Base-by-base conservation (phyloP, 2,888 invertebrate genomes). In the Polymixis flavicincta region DNA sequence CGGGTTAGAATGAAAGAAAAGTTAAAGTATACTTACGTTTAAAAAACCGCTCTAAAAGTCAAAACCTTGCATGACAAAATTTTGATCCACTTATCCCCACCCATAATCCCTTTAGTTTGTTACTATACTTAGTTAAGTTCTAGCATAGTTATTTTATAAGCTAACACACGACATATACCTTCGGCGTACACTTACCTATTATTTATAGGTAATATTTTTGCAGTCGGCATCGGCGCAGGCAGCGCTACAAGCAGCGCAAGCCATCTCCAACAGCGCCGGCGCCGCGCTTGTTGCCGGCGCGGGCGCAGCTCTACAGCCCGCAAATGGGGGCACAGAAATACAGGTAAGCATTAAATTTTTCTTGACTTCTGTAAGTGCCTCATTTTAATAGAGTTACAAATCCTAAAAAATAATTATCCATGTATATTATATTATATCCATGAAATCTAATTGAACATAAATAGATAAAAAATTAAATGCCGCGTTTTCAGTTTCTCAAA, bases 211-310 rank as follows among this genome's bases (percentile, higher is more conserved):
- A 83, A 83, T 83, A 89, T 94, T 93, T 90, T 97, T 97, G 86
- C 97, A 98, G 98, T 98, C 98, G 93, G 97, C 98, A 89, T 98
- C 98, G 89, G 98, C 98, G 90, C 98, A 98, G 94, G 98, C 98
- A 80, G 98, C 98, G 87, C 97, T 99, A 72, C 98, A 98, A 92
- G 98, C 98, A 60, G 98, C 98, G 82, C 98, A 98, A 93, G 98
- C 98, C 79, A 97, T 98, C 90, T 97, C 97, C 86, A 97, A 97
- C 92, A 97, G 96, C 85, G 97, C 97, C 60, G 97, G 97, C 80
- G 97, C 96, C 32, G 95, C 97, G n/a, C 96, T 97, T 64, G 97
- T 97, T n/a, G 97, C 97, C 22, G 96, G 97, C 88, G 97, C 97
- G 14, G 97, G 97, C 74, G 97, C 97, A 25, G 97, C 97, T 65